These are phyloP conservation scores for Ophioninae sp. DNA, from an alignment of 2,888 invertebrate species.

Conservation along the genomic window DNA sequence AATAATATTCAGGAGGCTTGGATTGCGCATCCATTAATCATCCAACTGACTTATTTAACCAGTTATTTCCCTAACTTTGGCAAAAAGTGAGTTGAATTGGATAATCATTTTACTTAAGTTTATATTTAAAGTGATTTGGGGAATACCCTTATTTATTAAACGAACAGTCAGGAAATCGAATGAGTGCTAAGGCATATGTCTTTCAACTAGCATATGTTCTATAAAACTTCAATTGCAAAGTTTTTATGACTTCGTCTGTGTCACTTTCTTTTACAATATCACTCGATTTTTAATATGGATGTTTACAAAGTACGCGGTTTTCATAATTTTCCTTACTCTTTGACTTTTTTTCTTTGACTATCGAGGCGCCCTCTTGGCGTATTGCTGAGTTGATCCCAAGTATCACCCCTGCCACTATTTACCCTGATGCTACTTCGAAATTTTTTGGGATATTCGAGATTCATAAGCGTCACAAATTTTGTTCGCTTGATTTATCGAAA, in stretches of 20 bases:
- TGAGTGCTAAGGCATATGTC: background rate
- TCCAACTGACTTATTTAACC: slow-evolving; percentile 71
- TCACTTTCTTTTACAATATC: background rate
- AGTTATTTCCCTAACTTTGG: slow-evolving; percentile 72
- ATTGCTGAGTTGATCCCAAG: too few relatives aligned
- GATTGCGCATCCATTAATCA: slow-evolving; percentile 82
- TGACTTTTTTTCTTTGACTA: background rate
- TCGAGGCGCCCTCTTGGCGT: too few relatives aligned
- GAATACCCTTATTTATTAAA: background rate
- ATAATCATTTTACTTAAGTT: background rate
- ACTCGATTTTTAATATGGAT: background rate
- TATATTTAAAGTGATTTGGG: background rate
- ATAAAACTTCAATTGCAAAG: background rate
- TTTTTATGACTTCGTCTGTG: background rate
- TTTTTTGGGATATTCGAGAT: too few relatives aligned
- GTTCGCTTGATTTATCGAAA: too few relatives aligned
- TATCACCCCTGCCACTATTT: too few relatives aligned
- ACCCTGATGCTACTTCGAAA: too few relatives aligned
- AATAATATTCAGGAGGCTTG: slow-evolving; percentile 86
- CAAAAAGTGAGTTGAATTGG: slow-evolving; percentile 66
- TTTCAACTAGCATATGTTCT: background rate
- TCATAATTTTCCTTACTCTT: background rate
- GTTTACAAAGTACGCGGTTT: background rate
- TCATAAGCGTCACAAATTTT: too few relatives aligned
- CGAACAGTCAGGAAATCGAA: background rate